Conservation (phyloP, 1,140 invertebrate species). For the Lineus longissimus region DNA sequence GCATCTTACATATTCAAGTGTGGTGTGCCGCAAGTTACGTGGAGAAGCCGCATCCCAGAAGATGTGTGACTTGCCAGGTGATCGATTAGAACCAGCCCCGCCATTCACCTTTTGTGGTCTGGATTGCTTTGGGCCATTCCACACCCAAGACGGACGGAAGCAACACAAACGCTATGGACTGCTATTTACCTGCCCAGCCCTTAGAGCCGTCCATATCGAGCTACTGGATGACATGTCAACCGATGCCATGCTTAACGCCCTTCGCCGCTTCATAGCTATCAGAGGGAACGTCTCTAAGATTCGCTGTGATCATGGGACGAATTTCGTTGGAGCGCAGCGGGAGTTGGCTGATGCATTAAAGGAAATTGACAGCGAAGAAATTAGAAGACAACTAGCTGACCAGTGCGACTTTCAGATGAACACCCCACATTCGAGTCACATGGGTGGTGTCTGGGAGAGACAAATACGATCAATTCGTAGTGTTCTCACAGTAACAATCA, state of each 20-base stretch:
- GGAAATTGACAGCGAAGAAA: background rate
- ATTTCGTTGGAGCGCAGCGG: background rate
- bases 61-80: background rate
- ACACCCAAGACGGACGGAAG: background rate
- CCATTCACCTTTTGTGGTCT: background rate
- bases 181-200: background rate
- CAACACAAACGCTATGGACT: background rate
- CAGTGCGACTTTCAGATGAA: too few relatives aligned
- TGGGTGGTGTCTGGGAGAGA: constrained; percentile 6
- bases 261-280: background rate
- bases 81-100: background rate
- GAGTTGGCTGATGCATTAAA: background rate
- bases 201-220: background rate
- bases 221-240: background rate
- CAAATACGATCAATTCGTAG: background rate
- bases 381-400: background rate
- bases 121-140: background rate
- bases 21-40: background rate
- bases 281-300: background rate
- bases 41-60: background rate
- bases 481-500: background rate
- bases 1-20: too few relatives aligned
- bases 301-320: constrained; percentile 21
- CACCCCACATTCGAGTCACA: too few relatives aligned
- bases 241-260: constrained; percentile 4